A percentile compares a stretch with the other conserved stretches of the same genome.
phyloP scores from a whole-genome alignment of 2,888 invertebrate species.

The Odontomyia ornata region DNA sequence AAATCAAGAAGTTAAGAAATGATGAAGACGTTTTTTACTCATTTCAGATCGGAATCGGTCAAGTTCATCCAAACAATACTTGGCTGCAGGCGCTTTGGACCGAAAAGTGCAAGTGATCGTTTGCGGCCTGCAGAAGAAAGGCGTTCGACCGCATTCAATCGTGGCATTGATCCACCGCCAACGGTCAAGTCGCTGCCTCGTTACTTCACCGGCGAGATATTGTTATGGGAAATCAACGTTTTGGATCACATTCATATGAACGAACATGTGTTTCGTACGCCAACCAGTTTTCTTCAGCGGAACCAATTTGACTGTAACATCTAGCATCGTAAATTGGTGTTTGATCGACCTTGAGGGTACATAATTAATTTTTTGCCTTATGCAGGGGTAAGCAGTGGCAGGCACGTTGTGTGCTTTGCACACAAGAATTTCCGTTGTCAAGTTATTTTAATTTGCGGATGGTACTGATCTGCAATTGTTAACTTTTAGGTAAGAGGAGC shows the following conservation, averaged over 20 bases:
- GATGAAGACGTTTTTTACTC: neutral
- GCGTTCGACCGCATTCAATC: neutral
- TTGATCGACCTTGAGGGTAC: constrained; percentile 29
- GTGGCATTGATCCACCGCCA: neutral
- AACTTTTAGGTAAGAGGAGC: no score
- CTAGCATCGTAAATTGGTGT: neutral
- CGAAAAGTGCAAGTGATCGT: constrained; percentile 10
- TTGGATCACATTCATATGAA: neutral
- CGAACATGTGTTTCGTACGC: neutral
- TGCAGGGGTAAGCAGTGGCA: no score
- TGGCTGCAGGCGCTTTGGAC: neutral
- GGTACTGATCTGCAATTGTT: no score
- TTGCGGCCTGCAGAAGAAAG: neutral
- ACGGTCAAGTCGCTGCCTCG: neutral
- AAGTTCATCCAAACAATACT: constrained; percentile 24
- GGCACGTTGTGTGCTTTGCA: no score
- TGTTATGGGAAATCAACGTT: neutral
- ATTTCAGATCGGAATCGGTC: constrained; percentile 29
- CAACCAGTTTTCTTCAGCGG: neutral
- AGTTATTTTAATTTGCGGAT: no score
- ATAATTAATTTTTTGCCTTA: neutral
- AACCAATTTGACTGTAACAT: constrained; percentile 2
- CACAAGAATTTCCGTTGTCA: no score
- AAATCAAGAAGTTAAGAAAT: no score
- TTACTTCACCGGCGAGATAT: neutral